Evolutionary conservation across 2,797 vertebrate species (phyloP), one percentile per base, ranked within the genome.

Genomic region (Anabas testudineus): DNA sequence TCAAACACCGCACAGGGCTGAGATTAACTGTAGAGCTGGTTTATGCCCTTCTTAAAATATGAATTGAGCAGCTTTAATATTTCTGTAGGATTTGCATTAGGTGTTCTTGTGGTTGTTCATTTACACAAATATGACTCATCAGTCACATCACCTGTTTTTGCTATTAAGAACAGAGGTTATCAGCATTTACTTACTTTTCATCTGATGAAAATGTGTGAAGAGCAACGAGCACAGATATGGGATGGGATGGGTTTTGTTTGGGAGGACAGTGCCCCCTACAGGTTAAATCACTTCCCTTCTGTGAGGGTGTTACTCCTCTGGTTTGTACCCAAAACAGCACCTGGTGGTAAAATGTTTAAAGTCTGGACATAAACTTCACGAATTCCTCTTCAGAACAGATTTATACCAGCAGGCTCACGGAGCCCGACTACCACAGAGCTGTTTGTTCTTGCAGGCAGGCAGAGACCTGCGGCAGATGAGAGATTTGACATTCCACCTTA

Each of bases 401-500:
- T 60, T 0, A 28, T 1, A 46, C 7, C 0, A 30, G 10, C 22
- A 8, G 14, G 10, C 48, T 30, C 24, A 32, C 59, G 39, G 34
- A 59, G 28, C 49, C 22, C 37, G 59, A 30, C 26, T 16, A 2
- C 32, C 16, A 10, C 34, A 1, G 19, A 36, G 39, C 24, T 54
- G 48, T 39, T 37, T 42, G 37, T 32, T 52, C 3, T 21, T 10
- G 16, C 61, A 52, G 81, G 67, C 87, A 84, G 70, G 90, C 76
- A 77, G 65, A 15, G 67, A 78, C 88, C 76, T 86, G 88, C 6
- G 56, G 67, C 64, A 84, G 82, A 92, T 87, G 41, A 81, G 21
- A 70, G 84, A 89, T 85, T 70, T 39, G 67, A 84, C 84, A 87
- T 89, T 86, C 88, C 83, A 80, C 61, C 58, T 80, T 60, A 80